Evolutionary conservation across 64 coral and sea anemone species (phyloP).

Genomic region (Montipora sp.): DNA sequence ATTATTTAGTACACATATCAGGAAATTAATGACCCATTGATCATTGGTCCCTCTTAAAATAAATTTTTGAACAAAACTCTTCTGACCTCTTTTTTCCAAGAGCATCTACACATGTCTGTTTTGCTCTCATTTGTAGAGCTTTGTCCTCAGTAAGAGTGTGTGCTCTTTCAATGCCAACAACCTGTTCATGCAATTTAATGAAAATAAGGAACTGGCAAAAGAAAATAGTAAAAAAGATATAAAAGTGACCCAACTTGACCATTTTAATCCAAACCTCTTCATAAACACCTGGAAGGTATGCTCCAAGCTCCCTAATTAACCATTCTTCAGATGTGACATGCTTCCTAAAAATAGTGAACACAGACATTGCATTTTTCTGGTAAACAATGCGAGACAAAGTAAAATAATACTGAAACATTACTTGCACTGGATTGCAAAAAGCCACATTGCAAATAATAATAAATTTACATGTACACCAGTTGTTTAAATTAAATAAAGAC

Average conservation of each 20-base stretch:
- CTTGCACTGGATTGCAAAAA: too few species aligned
- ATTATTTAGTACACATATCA: too few species aligned
- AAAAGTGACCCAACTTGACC: too few species aligned
- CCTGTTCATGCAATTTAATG: conserved; percentile 26
- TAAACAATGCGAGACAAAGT: too few species aligned
- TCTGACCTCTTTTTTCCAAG: conserved; percentile 88
- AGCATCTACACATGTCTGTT: conserved; percentile 82
- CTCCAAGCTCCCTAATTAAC: conserved; percentile 85
- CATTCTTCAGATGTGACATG: conserved; percentile 92
- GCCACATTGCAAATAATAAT: too few species aligned
- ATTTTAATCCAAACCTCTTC: conserved; percentile 63
- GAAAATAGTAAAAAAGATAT: background rate
- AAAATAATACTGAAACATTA: too few species aligned
- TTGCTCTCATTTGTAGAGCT: conserved; percentile 90
- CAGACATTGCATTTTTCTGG: background rate
- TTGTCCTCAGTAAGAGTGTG: conserved; percentile 81
- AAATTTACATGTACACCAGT: too few species aligned
- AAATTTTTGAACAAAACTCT: too few species aligned
- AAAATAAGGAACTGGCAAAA: background rate
- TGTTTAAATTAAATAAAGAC: too few species aligned
- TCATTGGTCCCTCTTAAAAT: too few species aligned
- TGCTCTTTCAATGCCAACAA: conserved; percentile 65
- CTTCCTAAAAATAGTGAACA: conserved; percentile 35
- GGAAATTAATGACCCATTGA: too few species aligned
- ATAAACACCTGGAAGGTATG: conserved; percentile 93